A percentile compares a stretch with the other conserved stretches of the same genome.
phyloP scores from a whole-genome alignment of 2,797 vertebrate species.

The Gymnoscopelus braueri region DNA sequence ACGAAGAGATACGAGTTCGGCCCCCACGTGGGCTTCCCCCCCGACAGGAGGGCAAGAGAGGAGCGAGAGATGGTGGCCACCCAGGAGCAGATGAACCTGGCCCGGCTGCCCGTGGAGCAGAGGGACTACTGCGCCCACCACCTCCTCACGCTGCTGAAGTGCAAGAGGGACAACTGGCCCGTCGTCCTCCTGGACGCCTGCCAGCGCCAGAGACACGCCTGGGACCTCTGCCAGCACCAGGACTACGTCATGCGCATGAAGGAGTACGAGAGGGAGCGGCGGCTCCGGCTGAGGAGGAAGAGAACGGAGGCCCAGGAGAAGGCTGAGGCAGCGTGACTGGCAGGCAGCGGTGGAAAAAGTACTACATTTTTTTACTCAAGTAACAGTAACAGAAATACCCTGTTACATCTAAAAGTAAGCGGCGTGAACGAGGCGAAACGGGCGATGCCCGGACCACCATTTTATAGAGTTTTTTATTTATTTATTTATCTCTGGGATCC shows the following conservation, averaged over 20 bases:
- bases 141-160: slow-evolving; percentile 87
- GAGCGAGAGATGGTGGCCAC: slow-evolving; percentile 89
- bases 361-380: no score
- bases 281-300: slow-evolving; percentile 87
- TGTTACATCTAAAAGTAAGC: no score
- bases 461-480: no score
- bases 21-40: slow-evolving; percentile 72
- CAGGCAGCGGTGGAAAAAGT: no score
- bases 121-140: slow-evolving; percentile 93
- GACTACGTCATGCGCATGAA: slow-evolving; percentile 95
- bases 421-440: no score
- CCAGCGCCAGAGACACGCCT: slow-evolving; percentile 85
- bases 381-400: no score
- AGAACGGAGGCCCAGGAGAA: slow-evolving; percentile 66
- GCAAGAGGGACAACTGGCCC: slow-evolving; percentile 89
- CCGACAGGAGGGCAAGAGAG: slow-evolving; percentile 81
- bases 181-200: slow-evolving; percentile 83
- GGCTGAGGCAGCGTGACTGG: slow-evolving; percentile 72
- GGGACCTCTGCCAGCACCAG: slow-evolving; percentile 89
- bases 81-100: slow-evolving; percentile 88
- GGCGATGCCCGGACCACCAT: no score
- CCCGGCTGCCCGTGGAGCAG: slow-evolving; percentile 81
- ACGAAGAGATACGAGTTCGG: slow-evolving; percentile 75
- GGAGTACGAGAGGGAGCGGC: slow-evolving; percentile 90
- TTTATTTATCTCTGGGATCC: no score